Percentiles rank a stretch among this genome's conserved stretches.
phyloP scores from a whole-genome alignment of 2,888 invertebrate species.

The Thysanoteuthis rhombus region DNA sequence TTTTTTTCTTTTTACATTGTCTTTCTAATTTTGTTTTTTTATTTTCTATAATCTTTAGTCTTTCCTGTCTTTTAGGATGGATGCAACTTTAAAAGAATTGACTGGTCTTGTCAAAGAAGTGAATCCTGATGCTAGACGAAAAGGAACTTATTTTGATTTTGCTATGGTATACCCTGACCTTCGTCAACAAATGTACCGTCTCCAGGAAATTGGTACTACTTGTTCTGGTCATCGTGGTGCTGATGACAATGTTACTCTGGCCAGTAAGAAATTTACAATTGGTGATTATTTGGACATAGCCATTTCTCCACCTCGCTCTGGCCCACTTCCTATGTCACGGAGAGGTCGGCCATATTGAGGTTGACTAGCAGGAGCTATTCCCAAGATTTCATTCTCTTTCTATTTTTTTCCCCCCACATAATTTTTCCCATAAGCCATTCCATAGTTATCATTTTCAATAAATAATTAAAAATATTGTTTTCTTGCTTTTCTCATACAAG shows the following conservation, averaged over 20 bases:
- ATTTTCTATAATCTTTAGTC: background rate
- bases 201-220: constrained; percentile 94
- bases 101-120: constrained; percentile 98
- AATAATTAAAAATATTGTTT: background rate
- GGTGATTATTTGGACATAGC: constrained; percentile 98
- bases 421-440: background rate
- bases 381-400: too few relatives aligned
- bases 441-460: background rate
- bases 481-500: too few relatives aligned
- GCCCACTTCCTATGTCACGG: constrained; percentile 42
- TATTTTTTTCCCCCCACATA: background rate
- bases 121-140: constrained; percentile 93
- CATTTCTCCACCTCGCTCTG: constrained; percentile 71
- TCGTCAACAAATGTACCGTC: constrained; percentile 71
- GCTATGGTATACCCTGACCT: constrained; percentile 75
- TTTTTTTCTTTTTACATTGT: too few relatives aligned
- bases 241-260: constrained; percentile 92
- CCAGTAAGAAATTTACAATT: constrained; percentile 81
- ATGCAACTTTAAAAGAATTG: constrained; percentile 94
- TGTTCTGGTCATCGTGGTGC: constrained; percentile 88
- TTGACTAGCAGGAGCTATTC: background rate
- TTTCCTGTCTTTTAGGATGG: constrained; percentile 69
- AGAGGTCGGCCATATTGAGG: constrained; percentile 40
- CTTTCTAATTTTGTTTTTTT: too few relatives aligned
- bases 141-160: constrained; percentile 97